Conservation (phyloP, 1,140 invertebrate species). For the Anagrus nilaparvatae region DNA sequence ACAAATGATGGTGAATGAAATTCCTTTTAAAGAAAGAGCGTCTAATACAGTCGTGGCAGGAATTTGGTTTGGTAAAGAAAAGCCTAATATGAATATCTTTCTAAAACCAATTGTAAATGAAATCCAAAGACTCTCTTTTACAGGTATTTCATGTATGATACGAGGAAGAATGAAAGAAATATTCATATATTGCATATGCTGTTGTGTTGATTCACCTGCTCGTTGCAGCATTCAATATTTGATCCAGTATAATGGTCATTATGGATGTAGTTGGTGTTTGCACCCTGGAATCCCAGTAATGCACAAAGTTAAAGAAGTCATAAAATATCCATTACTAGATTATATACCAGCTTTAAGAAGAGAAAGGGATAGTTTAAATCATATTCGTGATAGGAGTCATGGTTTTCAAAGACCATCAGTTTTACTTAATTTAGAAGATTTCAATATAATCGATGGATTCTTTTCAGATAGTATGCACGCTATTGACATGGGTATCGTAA, state of each 20-base stretch:
- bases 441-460: constrained; percentile 6
- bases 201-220: constrained; percentile 1
- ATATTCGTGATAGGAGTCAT: not conserved
- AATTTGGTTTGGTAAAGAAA: constrained; percentile 3
- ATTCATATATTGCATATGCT: not conserved
- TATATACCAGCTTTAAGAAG: not conserved
- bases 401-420: constrained; percentile 9
- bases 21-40: too few species aligned
- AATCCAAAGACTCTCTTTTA: not conserved
- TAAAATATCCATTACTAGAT: not conserved
- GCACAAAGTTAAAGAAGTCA: not conserved
- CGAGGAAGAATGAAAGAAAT: not conserved
- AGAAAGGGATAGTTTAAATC: constrained; percentile 7
- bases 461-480: constrained; percentile 4
- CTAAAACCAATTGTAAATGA: not conserved
- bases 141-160: not conserved
- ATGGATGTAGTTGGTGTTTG: constrained; percentile 1
- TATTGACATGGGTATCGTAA: not conserved
- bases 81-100: constrained; percentile 3
- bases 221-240: not conserved
- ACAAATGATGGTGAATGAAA: constrained; percentile 14
- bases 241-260: not conserved
- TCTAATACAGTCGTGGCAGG: constrained; percentile 7
- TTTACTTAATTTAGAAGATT: constrained; percentile 2
- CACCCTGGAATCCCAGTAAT: not conserved